Evolutionary conservation across 2,888 invertebrate species (phyloP).

Genomic region (Melinopterus prodromus): DNA sequence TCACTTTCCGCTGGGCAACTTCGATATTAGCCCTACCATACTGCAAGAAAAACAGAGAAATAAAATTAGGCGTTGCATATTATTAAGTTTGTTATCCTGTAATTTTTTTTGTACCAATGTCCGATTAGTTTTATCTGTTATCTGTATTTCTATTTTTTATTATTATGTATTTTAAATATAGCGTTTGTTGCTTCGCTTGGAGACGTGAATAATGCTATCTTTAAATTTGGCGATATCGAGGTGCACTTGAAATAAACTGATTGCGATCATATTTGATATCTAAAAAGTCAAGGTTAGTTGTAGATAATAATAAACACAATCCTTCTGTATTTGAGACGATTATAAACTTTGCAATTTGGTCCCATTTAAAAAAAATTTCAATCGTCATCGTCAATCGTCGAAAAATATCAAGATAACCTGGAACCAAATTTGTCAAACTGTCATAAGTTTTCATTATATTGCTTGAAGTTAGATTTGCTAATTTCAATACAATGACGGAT

Average conservation of each 20-base stretch:
- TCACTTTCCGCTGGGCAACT: conserved; percentile 66
- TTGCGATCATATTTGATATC: not conserved
- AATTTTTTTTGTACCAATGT: not conserved
- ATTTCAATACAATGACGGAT: not conserved
- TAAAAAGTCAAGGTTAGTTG: not conserved
- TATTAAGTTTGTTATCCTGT: not conserved
- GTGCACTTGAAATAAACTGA: not conserved
- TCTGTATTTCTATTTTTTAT: not conserved
- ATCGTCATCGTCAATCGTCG: too few species aligned
- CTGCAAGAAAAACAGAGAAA: conserved; percentile 59
- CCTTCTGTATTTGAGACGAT: not conserved
- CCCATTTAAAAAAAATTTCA: not conserved
- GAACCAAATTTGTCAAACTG: too few species aligned
- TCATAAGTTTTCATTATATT: too few species aligned
- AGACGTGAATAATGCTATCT: not conserved
- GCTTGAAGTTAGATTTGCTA: not conserved
- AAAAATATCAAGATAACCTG: too few species aligned
- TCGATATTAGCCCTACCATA: conserved; percentile 86
- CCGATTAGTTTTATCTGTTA: not conserved
- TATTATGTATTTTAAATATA: not conserved
- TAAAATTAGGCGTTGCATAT: not conserved
- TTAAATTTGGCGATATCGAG: not conserved
- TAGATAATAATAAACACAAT: not conserved
- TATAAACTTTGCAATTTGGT: not conserved
- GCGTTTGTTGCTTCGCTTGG: not conserved